Conservation (phyloP, 1,140 invertebrate genomes). For the Drosophila sp. region DNA sequence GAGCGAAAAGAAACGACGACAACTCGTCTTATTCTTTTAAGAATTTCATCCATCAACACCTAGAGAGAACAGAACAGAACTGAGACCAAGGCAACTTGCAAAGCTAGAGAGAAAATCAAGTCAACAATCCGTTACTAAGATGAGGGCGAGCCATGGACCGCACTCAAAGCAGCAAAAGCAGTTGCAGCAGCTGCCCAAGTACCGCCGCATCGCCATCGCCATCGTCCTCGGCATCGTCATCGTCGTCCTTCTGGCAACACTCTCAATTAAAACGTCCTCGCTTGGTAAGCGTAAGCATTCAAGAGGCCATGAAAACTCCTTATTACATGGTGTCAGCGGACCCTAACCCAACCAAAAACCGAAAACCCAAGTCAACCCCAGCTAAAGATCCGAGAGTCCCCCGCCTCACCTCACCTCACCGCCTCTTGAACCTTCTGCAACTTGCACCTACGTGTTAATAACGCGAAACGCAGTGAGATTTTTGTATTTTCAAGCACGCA, state of each 20-base stretch:
- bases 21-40: constrained; percentile 15
- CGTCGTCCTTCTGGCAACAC: constrained; percentile 69
- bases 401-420: not conserved
- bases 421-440: constrained; percentile 7
- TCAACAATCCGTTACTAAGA: constrained; percentile 23
- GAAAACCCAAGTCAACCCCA: constrained; percentile 24
- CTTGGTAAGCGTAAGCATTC: constrained; percentile 80
- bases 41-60: constrained; percentile 20
- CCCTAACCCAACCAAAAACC: constrained; percentile 32
- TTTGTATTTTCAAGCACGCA: constrained; percentile 76
- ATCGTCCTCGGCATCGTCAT: constrained; percentile 18
- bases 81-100: not conserved
- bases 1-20: not conserved
- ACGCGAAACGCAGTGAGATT: constrained; percentile 76
- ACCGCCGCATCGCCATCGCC: constrained; percentile 22
- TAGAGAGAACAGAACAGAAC: not conserved
- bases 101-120: constrained; percentile 14
- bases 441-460: constrained; percentile 78
- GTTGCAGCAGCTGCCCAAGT: constrained; percentile 18
- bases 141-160: constrained; percentile 8
- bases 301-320: constrained; percentile 81
- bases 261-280: constrained; percentile 81
- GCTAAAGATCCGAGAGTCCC: constrained; percentile 23
- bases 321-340: constrained; percentile 74
- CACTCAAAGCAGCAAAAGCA: constrained; percentile 12